A percentile compares a stretch with the other conserved stretches of the same genome.
Conservation (phyloP, 2,797 vertebrate genomes). For the Acanthurus lineatus region DNA sequence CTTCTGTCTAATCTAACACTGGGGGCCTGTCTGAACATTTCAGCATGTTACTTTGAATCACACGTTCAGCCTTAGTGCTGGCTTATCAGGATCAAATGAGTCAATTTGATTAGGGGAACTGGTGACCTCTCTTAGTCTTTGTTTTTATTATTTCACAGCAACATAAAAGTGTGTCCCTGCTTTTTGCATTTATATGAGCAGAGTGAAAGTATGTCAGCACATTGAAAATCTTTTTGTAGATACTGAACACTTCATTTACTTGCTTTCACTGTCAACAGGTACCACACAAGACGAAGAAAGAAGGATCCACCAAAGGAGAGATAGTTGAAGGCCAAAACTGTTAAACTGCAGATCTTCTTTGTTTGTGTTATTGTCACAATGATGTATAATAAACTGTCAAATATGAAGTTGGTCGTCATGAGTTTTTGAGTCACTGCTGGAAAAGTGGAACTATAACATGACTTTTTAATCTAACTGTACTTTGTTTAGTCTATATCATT, state of each 20-base stretch:
- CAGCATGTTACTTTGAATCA: not conserved
- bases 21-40: not conserved
- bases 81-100: not conserved
- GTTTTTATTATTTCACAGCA: not conserved
- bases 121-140: not conserved
- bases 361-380: constrained; percentile 43
- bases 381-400: constrained; percentile 75
- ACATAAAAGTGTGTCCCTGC: not conserved
- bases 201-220: not conserved
- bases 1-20: not conserved
- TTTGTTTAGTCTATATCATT: not conserved
- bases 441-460: not conserved
- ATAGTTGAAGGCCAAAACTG: constrained; percentile 68
- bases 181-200: not conserved
- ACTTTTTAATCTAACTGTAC: not conserved
- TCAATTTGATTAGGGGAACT: not conserved
- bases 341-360: constrained; percentile 27
- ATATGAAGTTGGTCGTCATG: constrained; percentile 26
- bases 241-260: not conserved
- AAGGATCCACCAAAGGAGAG: constrained; percentile 90
- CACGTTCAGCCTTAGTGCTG: not conserved
- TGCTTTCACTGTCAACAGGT: constrained; percentile 79
- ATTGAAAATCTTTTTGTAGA: not conserved
- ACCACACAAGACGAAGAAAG: constrained; percentile 91
- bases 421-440: constrained; percentile 18